Base-by-base conservation (phyloP, 2,888 invertebrate species). In the Pocota personata region DNA sequence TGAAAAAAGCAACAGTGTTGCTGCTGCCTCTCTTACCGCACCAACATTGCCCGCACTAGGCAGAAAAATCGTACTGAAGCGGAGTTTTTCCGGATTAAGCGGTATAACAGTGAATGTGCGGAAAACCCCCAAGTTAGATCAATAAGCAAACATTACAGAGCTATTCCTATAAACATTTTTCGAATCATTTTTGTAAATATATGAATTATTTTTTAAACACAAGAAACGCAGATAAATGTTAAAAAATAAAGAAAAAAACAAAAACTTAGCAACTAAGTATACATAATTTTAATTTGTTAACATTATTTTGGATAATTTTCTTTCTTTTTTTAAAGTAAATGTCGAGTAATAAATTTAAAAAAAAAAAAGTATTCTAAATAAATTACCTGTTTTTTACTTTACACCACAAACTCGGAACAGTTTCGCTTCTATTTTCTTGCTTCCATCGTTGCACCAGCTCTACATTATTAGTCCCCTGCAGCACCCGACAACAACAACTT, bases 51-150 rank as follows among this genome's bases (percentile, higher is more conserved):
- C 90, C 5, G 88, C 90, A 10, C 86, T 88, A 37, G 87, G 89
- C 10, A 89, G 90, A 12, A 89, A 91, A 77, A 90, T 91, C 60
- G 90, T 91, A 2, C 88, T 91, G 10, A 91, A 91, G 82, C 90
- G 92, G 14, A 82, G 76, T 37, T 77, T 76, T 43, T 40, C 86
- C 37, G 82, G 76, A 43, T n/a, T 77, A 8, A 43, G 62, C 55
- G 52, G 48, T 7, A 72, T 82, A 4, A 77, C 86, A 12, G 55
- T 86, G 1, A 86, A 80, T 24, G 80, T 82, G 46, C 86, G 86
- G 72, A 86, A 86, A 82, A 77, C 76, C 16, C 86, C 86, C 21
- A 86, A 86, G 40, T 48, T 86, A 57, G 86, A 86, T 50, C 66
- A 75, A 66, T 82, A 72, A 82, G 67, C 27, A 12, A 21, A 62